Evolutionary conservation across 2,888 invertebrate genomes (phyloP), one percentile per base, ranked within the genome.

Genomic region (Carpatolechia fugitivella): DNA sequence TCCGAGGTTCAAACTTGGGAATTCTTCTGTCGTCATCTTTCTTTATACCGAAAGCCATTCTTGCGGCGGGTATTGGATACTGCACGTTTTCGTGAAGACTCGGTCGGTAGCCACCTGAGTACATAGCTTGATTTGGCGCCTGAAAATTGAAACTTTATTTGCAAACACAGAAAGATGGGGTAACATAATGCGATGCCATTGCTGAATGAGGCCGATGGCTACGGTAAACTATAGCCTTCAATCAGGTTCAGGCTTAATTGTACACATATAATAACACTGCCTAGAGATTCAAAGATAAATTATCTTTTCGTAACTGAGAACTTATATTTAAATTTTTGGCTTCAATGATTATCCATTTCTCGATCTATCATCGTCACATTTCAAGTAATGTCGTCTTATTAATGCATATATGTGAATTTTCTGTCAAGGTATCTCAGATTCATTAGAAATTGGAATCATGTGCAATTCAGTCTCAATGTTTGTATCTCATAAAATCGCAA

Each of bases 101-200:
- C 44, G 76, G 73, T 40, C 81, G 82, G 60, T 80, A 87, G 64
- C 80, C 85, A 78, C 80, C 82, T 76, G 85, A 71, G 79, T 85
- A 88, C 73, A 79, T 79, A 77, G 73, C 74, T 81, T 82, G 81
- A 60, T 78, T 85, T 72, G 78, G 68, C 65, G 82, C 86, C 89
- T 89, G 88, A 66, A 88, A 89, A 86, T 81, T 78, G 68, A 88
- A 89, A 85, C 70, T 71, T 70, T 69, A 70, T 75, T 81, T 83
- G 84, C 78, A 81, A 78, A 79, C 69, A 74, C 61, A 60, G 60
- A 63, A 58, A 57, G 16, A 31, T 1, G 31, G 16, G 16, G 13
- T 8, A 46, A 46, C 29, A 18, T 6, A 31, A 2, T 47, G 13
- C 31, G 11, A 31, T n/a, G 33, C 30, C 30, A 31, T 30, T 3